Conservation (phyloP, 2,888 invertebrate species). For the Pammene aurita region DNA sequence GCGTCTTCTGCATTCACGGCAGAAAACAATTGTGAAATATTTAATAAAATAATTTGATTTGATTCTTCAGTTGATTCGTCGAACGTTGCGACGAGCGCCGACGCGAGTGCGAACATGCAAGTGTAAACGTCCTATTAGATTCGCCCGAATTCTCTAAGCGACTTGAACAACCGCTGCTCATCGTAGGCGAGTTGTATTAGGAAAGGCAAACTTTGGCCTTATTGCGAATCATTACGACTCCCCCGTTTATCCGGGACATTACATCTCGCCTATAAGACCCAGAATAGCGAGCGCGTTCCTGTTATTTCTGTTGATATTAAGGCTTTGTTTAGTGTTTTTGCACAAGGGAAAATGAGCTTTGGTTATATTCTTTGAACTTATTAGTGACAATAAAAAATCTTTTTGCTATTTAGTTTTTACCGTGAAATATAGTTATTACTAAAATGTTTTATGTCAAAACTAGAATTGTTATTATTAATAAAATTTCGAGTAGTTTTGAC, state of each 20-base stretch:
- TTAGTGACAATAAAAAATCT: background rate
- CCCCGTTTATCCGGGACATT: slow-evolving; percentile 40
- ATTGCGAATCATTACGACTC: slow-evolving; percentile 44
- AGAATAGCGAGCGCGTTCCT: slow-evolving; percentile 23
- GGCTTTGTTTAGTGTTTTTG: slow-evolving; percentile 25
- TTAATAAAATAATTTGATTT: too few species aligned
- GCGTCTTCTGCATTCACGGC: too few species aligned
- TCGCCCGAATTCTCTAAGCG: background rate
- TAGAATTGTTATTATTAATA: too few species aligned
- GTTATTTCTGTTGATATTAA: slow-evolving; percentile 25
- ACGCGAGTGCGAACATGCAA: too few species aligned
- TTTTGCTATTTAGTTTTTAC: background rate
- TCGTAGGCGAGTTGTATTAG: slow-evolving; percentile 35
- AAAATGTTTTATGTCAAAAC: too few species aligned
- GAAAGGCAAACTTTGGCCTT: slow-evolving; percentile 40
- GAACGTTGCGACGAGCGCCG: too few species aligned
- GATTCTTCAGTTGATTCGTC: too few species aligned
- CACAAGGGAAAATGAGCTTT: slow-evolving; percentile 22
- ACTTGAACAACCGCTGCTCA: slow-evolving; percentile 5
- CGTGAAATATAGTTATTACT: background rate
- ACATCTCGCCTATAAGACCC: slow-evolving; percentile 30
- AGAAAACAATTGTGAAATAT: too few species aligned
- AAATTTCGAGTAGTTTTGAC: too few species aligned
- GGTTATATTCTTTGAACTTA: background rate
- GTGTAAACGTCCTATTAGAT: too few species aligned